A percentile compares a stretch with the other conserved stretches of the same genome.
These are phyloP conservation scores for Nannoperca obscura DNA, from an alignment of 2,797 vertebrate genomes.

Conservation along the genomic window DNA sequence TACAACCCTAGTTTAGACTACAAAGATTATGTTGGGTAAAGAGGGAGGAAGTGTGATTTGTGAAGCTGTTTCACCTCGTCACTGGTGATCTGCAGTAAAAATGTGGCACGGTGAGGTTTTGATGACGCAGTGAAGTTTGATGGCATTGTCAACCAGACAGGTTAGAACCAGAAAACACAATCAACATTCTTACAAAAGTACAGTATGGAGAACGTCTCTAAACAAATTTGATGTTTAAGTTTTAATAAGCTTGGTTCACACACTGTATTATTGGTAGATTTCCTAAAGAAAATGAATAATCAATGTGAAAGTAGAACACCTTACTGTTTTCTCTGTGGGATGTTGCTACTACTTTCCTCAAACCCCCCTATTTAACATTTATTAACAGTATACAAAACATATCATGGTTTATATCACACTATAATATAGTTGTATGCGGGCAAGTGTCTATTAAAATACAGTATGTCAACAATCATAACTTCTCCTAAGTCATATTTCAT, in stretches of 20 bases:
- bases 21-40: not conserved
- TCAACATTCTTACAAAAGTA: not conserved
- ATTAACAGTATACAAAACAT: not conserved
- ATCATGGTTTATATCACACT: not conserved
- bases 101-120: constrained; percentile 2
- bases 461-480: not conserved
- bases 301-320: no score
- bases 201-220: not conserved
- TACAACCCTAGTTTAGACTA: not conserved
- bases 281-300: no score
- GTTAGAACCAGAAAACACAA: not conserved
- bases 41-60: not conserved
- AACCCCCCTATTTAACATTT: not conserved
- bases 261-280: not conserved
- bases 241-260: no score
- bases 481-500: not conserved
- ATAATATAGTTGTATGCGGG: not conserved
- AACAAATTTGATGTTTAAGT: not conserved
- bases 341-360: not conserved
- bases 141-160: not conserved
- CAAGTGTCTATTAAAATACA: not conserved
- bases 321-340: not conserved
- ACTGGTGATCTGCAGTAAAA: not conserved
- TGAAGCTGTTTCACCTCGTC: not conserved
- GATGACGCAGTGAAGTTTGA: not conserved